A percentile compares a stretch with the other conserved stretches of the same genome.
phyloP scores from a whole-genome alignment of 2,888 invertebrate species.

The Erebia ligea region DNA sequence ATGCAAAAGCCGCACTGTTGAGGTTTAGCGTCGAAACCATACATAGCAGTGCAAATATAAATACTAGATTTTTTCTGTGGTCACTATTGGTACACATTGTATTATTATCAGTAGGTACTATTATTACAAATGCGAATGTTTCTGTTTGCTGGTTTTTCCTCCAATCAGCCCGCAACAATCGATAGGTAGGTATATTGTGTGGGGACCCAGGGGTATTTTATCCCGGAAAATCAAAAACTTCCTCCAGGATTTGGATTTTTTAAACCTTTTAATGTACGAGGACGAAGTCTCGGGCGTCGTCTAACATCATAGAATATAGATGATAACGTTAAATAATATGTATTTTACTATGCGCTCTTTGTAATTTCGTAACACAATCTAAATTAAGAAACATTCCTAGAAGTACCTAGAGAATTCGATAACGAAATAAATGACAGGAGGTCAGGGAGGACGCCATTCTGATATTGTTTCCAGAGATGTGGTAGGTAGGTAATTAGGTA shows the following conservation, averaged over 20 bases:
- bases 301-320: too few species aligned
- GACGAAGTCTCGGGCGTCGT: too few species aligned
- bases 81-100: background rate
- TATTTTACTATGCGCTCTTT: background rate
- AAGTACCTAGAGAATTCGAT: slow-evolving; percentile 24
- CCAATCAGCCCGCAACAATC: too few species aligned
- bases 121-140: too few species aligned
- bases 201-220: too few species aligned
- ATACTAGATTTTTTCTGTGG: background rate
- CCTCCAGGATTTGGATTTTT: too few species aligned
- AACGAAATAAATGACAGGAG: slow-evolving; percentile 37
- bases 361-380: slow-evolving; percentile 20
- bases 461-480: slow-evolving; percentile 31
- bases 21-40: background rate
- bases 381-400: slow-evolving; percentile 31
- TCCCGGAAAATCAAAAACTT: too few species aligned
- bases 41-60: background rate
- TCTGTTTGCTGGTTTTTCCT: too few species aligned
- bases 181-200: too few species aligned
- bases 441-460: slow-evolving; percentile 33
- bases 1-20: background rate
- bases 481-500: background rate
- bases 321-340: background rate
- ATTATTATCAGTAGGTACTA: too few species aligned
- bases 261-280: too few species aligned